Percentiles rank a stretch among this genome's conserved stretches.
These are phyloP conservation scores for Glaucidium brasilianum DNA, from an alignment of 2,113 vertebrate species.

Conservation along the genomic window DNA sequence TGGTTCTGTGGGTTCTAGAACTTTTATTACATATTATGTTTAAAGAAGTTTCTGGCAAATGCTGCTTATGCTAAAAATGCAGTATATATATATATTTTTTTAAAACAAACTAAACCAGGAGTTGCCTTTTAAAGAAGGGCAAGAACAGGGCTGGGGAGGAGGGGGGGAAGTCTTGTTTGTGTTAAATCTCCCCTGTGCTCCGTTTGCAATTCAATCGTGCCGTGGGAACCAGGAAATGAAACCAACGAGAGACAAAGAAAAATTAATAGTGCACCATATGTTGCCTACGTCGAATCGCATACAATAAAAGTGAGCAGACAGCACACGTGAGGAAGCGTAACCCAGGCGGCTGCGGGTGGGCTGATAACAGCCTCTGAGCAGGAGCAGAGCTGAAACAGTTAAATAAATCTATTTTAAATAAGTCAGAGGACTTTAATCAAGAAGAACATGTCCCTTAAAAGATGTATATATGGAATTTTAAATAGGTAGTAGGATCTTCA, in stretches of 20 bases:
- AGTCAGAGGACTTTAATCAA: neutral
- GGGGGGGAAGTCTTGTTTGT: neutral
- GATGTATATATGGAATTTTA: neutral
- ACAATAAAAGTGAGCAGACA: neutral
- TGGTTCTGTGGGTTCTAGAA: slow-evolving; percentile 54
- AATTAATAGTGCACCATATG: slow-evolving; percentile 42
- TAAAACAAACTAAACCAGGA: neutral
- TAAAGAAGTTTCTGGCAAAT: slow-evolving; percentile 10
- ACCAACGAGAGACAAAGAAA: slow-evolving; percentile 41
- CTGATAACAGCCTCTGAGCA: neutral
- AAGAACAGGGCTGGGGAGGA: too few relatives aligned
- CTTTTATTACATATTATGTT: neutral
- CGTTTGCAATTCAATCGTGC: slow-evolving; percentile 10
- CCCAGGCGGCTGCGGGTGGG: neutral
- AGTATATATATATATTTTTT: neutral
- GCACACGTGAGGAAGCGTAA: neutral
- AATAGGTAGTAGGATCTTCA: neutral
- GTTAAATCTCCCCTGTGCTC: slow-evolving; percentile 32
- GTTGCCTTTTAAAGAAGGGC: neutral
- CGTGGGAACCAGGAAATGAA: slow-evolving; percentile 56
- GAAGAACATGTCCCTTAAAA: neutral
- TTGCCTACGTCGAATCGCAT: neutral
- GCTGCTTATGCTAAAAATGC: neutral
- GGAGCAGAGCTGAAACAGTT: neutral
- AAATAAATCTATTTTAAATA: neutral